A percentile compares a stretch with the other conserved stretches of the same genome.
Conservation (phyloP, 2,888 invertebrate species). For the Acronicta psi region DNA sequence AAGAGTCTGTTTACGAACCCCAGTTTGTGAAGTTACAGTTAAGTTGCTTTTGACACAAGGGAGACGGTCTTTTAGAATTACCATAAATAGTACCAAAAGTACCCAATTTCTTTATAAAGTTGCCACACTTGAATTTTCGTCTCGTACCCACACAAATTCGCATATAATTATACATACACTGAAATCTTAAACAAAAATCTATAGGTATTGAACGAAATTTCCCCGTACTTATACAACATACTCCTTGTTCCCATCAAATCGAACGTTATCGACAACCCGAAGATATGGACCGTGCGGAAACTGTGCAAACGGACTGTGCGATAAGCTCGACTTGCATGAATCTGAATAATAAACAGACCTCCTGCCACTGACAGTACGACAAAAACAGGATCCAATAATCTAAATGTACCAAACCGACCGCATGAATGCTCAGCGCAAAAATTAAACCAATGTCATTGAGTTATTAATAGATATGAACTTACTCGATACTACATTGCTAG, state of each 20-base stretch:
- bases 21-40: too few species aligned
- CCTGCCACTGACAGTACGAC: conserved; percentile 70
- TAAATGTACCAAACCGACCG: conserved; percentile 57
- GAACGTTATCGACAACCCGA: conserved; percentile 72
- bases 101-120: too few species aligned
- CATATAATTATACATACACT: too few species aligned
- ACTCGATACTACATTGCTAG: neutral
- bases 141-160: too few species aligned
- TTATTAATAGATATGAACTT: neutral
- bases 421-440: conserved; percentile 68
- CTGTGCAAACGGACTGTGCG: conserved; percentile 79
- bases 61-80: too few species aligned
- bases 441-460: conserved; percentile 61
- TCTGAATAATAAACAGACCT: conserved; percentile 75
- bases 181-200: too few species aligned
- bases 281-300: conserved; percentile 77
- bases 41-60: too few species aligned
- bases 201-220: conserved; percentile 4
- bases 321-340: conserved; percentile 83
- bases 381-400: conserved; percentile 71
- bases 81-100: too few species aligned
- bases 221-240: conserved; percentile 37
- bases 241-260: conserved; percentile 64
- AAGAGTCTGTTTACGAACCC: too few species aligned
- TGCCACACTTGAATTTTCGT: too few species aligned